Evolutionary conservation across 2,113 vertebrate genomes (phyloP).

Genomic region (Tricholaema leucomelas): DNA sequence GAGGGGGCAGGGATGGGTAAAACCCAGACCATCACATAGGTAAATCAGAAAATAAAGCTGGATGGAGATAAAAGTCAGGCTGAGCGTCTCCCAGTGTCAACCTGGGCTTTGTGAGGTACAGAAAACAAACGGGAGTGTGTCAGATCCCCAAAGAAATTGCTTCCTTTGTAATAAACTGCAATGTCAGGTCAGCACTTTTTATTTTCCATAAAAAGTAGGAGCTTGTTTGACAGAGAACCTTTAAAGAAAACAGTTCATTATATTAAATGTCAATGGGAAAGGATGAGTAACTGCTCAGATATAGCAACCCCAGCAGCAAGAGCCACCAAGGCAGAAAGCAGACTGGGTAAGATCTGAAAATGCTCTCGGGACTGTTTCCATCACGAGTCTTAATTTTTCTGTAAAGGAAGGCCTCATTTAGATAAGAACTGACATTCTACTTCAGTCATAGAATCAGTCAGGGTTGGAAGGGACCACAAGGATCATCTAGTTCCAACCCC

Average conservation of each 20-base stretch:
- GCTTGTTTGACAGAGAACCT: not conserved
- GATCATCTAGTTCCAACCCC: too few species aligned
- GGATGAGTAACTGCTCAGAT: conserved; percentile 12
- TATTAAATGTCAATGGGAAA: conserved; percentile 17
- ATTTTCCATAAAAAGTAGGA: not conserved
- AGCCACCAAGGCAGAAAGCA: conserved; percentile 14
- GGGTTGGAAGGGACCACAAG: too few species aligned
- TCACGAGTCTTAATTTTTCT: not conserved
- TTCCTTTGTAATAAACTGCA: not conserved
- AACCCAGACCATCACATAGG: too few species aligned
- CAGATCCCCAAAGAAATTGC: not conserved
- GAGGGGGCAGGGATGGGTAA: too few species aligned
- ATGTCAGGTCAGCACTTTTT: not conserved
- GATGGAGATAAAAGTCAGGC: not conserved
- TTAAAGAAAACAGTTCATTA: conserved; percentile 6
- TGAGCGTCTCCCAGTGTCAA: not conserved
- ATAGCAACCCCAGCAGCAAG: conserved; percentile 28
- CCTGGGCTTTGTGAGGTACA: not conserved
- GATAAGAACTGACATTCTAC: not conserved
- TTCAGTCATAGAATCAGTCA: too few species aligned
- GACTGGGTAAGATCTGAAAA: not conserved
- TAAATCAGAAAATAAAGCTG: not conserved
- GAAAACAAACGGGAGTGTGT: not conserved
- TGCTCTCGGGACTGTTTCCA: conserved; percentile 6
- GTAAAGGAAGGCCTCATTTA: not conserved